phyloP scores from a whole-genome alignment of 2,113 vertebrate genomes.

The Dromiciops gliroides region DNA sequence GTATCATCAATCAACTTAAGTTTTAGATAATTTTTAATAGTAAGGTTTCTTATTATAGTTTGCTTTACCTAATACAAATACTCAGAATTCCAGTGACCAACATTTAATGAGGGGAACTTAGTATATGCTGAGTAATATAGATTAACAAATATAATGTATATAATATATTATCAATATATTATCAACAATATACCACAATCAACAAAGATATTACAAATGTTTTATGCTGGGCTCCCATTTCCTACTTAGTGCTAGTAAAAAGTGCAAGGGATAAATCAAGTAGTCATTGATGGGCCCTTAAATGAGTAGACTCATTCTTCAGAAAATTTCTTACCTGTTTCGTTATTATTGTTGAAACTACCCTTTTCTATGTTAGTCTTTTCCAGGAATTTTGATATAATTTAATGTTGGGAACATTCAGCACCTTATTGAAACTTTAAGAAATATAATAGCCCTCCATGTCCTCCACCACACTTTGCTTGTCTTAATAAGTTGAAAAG shows the following conservation, averaged over 20 bases:
- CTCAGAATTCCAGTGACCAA: neutral
- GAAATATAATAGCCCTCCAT: neutral
- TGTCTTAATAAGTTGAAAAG: neutral
- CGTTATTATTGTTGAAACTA: neutral
- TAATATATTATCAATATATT: too few species aligned
- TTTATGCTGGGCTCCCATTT: neutral
- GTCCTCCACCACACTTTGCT: neutral
- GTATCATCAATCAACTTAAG: neutral
- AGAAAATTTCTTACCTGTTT: neutral
- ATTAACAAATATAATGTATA: too few species aligned
- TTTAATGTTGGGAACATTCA: neutral
- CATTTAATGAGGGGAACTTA: neutral
- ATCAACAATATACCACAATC: too few species aligned
- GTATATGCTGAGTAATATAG: neutral
- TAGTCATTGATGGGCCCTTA: neutral
- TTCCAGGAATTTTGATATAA: neutral
- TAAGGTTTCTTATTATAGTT: neutral
- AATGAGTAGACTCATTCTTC: neutral
- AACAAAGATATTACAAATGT: neutral
- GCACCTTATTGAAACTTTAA: neutral
- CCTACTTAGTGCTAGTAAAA: neutral
- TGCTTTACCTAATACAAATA: neutral
- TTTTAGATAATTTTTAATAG: neutral
- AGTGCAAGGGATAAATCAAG: neutral
- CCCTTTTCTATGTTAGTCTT: neutral